Base-by-base conservation (phyloP, 2,113 vertebrate genomes). In the Craseonycteris thonglongyai region DNA sequence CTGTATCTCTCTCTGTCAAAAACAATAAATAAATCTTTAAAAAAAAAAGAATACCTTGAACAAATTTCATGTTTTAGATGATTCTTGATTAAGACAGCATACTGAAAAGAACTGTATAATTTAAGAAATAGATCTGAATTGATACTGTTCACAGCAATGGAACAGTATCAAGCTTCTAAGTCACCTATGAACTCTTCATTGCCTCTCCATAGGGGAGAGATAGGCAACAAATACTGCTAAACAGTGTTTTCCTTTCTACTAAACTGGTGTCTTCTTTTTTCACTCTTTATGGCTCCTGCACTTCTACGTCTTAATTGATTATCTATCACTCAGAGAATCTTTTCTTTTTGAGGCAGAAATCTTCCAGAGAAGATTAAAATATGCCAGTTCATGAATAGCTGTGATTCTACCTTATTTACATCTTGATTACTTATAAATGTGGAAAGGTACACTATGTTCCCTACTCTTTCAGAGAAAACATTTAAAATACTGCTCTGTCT, bases 301-400 rank as follows among this genome's bases (percentile, higher is more conserved):
- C 28, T 22, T 91, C 24, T 81, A 93, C 15, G 72, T 80, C 85
- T 85, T 76, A 45, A 76, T 4, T 90, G 8, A 42, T 2, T 86
- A n/a, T 13, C 65, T 80, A 58, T 74, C 35, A 78, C 38, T 88
- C 54, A 72, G 28, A 90, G 8, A 86, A 89, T 76, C 38, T 81
- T 85, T 84, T 84, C 56, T 71, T 94, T 85, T 74, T 89, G 47
- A 85, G 58, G 21, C 38, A 94, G 4, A 89, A 92, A 24, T 93
- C 59, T 92, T 92, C 7, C 26, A 94, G 49, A 89, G 35, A 87
- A 86, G 26, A 69, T 49, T 88, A 3, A 68, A 71, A 90, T 69
- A 83, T 35, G 6, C 33, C 7, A 78, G 35, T 81, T 49, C 63
- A 86, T 68, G 6, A 88, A 89, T 21, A 92, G 42, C n/a, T 84